Conservation (phyloP, 1,140 invertebrate genomes). For the Eriosoma lanigerum region DNA sequence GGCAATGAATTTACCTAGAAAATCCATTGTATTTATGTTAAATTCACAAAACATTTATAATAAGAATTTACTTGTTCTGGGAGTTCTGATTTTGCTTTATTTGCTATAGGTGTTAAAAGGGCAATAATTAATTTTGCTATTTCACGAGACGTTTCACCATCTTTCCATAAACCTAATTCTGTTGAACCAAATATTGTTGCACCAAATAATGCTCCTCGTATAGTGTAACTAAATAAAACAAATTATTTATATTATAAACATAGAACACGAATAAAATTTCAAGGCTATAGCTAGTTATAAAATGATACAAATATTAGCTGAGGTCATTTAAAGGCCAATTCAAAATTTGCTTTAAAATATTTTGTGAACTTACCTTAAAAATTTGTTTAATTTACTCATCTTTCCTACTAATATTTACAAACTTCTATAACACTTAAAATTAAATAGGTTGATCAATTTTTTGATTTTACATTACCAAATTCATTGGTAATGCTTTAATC, state of each 20-base stretch:
- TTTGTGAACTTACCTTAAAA: constrained; percentile 12
- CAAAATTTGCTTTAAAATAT: too few relatives aligned
- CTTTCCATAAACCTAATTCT: constrained; percentile 47
- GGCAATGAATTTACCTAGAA: constrained; percentile 20
- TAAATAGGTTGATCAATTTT: too few relatives aligned
- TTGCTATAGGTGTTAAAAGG: constrained; percentile 15
- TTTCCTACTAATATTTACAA: background rate
- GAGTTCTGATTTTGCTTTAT: constrained; percentile 16
- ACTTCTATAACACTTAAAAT: background rate
- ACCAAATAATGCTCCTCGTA: constrained; percentile 36
- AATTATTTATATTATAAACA: background rate
- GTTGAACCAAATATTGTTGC: constrained; percentile 37
- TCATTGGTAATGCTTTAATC: too few relatives aligned
- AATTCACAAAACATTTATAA: background rate
- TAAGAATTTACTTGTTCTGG: constrained; percentile 10
- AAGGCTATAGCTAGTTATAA: background rate
- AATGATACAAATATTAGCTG: background rate
- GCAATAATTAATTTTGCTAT: constrained; percentile 36
- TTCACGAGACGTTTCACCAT: constrained; percentile 24
- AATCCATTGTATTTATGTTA: too few relatives aligned
- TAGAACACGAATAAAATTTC: background rate
- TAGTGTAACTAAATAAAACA: constrained; percentile 15
- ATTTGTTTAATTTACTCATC: constrained; percentile 44
- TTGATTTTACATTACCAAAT: too few relatives aligned
- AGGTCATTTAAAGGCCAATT: constrained; percentile 17